Conservation (phyloP, 2,888 invertebrate species). For the Philereme vetulata region DNA sequence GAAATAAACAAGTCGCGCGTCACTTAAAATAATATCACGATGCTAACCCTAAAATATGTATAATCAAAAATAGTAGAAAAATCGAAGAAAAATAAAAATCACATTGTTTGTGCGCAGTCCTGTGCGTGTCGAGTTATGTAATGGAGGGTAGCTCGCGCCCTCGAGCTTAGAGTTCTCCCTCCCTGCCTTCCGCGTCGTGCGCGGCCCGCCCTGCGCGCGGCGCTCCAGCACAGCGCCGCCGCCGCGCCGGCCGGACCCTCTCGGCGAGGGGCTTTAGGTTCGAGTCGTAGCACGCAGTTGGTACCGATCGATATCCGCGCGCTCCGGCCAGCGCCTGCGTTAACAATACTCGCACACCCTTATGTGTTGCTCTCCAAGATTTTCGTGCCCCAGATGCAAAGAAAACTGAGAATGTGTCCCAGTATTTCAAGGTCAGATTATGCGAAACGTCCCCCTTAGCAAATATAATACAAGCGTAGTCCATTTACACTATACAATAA, state of each 20-base stretch:
- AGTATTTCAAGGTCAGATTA: slow-evolving; percentile 55
- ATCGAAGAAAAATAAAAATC: slow-evolving; percentile 76
- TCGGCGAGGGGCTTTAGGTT: slow-evolving; percentile 20
- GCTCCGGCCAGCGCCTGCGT: slow-evolving; percentile 44
- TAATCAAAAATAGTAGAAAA: slow-evolving; percentile 77
- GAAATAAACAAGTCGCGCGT: slow-evolving; percentile 66
- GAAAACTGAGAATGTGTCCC: slow-evolving; percentile 38
- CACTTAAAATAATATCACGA: slow-evolving; percentile 74
- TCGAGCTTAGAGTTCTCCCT: slow-evolving; percentile 42
- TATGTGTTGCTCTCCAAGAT: slow-evolving; percentile 43
- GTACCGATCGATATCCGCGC: slow-evolving; percentile 44
- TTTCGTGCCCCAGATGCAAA: slow-evolving; percentile 60
- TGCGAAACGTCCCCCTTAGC: slow-evolving; percentile 10
- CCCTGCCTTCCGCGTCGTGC: slow-evolving; percentile 42
- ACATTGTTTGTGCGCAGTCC: slow-evolving; percentile 83
- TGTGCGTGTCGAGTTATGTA: slow-evolving; percentile 83
- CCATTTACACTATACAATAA: background rate
- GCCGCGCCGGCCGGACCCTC: slow-evolving; percentile 16
- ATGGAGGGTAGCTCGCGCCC: slow-evolving; percentile 70
- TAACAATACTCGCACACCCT: slow-evolving; percentile 34
- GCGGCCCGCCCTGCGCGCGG: slow-evolving; percentile 46
- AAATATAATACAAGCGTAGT: background rate
- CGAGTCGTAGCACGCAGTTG: slow-evolving; percentile 17
- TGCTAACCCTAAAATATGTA: slow-evolving; percentile 77
- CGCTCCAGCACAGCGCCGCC: slow-evolving; percentile 46